Evolutionary conservation across 1,140 invertebrate species (phyloP).

Genomic region (Plodia interpunctella): DNA sequence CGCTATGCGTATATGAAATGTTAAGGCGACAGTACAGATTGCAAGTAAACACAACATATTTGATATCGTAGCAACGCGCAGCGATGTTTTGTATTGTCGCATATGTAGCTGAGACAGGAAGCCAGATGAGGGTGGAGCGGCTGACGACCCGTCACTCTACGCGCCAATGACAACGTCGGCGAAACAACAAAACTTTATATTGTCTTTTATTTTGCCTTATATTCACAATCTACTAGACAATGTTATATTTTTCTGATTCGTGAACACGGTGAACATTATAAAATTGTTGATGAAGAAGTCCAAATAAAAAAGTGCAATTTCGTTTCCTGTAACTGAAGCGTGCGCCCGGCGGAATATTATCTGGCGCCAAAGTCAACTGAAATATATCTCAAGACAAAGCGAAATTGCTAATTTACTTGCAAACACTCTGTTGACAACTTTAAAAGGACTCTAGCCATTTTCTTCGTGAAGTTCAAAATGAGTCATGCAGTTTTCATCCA

Average conservation of each 20-base stretch:
- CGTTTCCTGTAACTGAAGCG: not conserved
- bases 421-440: constrained; percentile 4
- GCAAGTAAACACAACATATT: too few relatives aligned
- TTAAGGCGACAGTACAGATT: too few relatives aligned
- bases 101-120: too few relatives aligned
- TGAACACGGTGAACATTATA: not conserved
- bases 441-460: not conserved
- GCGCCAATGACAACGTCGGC: constrained; percentile 40
- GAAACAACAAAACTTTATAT: constrained; percentile 29
- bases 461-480: not conserved
- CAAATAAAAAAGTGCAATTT: not conserved
- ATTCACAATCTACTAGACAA: too few relatives aligned
- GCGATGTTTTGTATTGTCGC: too few relatives aligned
- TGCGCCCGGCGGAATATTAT: constrained; percentile 1
- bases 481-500: not conserved
- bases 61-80: too few relatives aligned
- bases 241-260: not conserved
- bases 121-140: constrained; percentile 21
- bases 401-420: constrained; percentile 4
- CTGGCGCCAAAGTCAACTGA: not conserved
- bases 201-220: constrained; percentile 22
- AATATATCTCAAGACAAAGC: constrained; percentile 2
- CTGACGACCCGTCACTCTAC: constrained; percentile 40
- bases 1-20: too few relatives aligned
- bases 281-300: not conserved